Evolutionary conservation across 2,888 invertebrate genomes (phyloP), one percentile per base, ranked within the genome.

Genomic region (Troilus luridus): DNA sequence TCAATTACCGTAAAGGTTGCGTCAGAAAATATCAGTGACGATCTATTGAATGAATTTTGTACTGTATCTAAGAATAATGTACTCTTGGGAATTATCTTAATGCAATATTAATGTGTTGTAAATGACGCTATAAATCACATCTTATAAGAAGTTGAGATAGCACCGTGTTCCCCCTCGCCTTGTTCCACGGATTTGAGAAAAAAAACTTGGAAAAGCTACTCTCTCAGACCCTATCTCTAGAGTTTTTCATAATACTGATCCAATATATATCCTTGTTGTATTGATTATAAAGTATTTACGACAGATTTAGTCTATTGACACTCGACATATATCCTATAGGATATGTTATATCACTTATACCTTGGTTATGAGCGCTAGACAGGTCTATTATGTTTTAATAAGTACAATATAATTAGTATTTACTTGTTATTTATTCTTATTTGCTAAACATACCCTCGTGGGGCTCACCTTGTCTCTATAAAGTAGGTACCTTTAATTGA

Each of bases 111-210:
- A 77, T 77, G 72, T 41, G 17, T 41, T 41, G 72, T 77, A 77
- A 77, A 77, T 77, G 72, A 41, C 19, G 72, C 72, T 77, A 77
- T 77, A 77, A 41, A 77, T 77, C 72, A 77, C 72, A 41, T 77
- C 27, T 19, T 77, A 77, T 77, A 77, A 77, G 72, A 77, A 27
- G 72, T 41, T 77, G 8, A 77, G 72, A 77, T 77, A 77, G 41
- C 27, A 77, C 27, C 72, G 14, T 41, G 41, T 41, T 7, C 72
- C 41, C 72, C 17, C 72, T 10, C 41, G 24, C 14, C 67, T 67
- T 67, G 24, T 67, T 14, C 14, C 24, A 27, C 24, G 6, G 24
- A 24, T 24, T 27, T 8, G 6, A 67, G 14, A 67, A 67, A 59
- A 67, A 59, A 67, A 67, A 67, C 67, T 67, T 67, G 24, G 14